These are phyloP conservation scores for Ctenomys sociabilis DNA, from an alignment of 2,113 vertebrate genomes.

Conservation along the genomic window DNA sequence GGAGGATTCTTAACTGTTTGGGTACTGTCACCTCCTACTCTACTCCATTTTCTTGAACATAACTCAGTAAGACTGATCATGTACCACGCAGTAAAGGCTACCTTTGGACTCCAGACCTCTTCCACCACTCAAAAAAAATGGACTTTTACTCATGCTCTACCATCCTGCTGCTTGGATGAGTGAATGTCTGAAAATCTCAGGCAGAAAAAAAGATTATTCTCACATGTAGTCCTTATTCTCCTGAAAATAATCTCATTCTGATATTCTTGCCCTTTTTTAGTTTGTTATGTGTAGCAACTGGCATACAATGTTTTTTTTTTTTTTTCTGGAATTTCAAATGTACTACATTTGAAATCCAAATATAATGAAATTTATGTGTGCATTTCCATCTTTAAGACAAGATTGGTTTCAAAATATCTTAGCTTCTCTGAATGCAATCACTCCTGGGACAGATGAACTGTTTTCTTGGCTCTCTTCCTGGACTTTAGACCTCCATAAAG, in stretches of 20 bases:
- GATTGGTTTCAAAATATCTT: conserved; percentile 37
- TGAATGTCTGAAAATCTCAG: neutral
- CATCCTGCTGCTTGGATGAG: neutral
- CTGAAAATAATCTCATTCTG: conserved; percentile 12
- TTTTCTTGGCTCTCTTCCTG: neutral
- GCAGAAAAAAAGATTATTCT: neutral
- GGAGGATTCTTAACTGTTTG: neutral
- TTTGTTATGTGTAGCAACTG: conserved; percentile 4
- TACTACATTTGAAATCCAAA: conserved; percentile 11
- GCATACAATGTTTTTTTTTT: neutral
- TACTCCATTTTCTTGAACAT: neutral
- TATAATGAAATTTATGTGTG: conserved; percentile 25
- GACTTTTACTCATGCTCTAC: neutral
- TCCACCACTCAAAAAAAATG: neutral
- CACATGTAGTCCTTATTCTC: neutral
- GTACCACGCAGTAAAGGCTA: neutral
- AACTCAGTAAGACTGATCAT: neutral
- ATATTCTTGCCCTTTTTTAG: neutral
- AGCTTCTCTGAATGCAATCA: neutral
- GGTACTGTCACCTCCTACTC: neutral
- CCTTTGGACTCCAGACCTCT: neutral
- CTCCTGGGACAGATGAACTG: neutral
- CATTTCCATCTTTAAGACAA: conserved; percentile 20
- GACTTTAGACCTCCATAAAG: neutral
- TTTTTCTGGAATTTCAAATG: neutral